These are phyloP conservation scores for Drosophila lutescens DNA, from an alignment of 2,888 invertebrate species.

Conservation along the genomic window DNA sequence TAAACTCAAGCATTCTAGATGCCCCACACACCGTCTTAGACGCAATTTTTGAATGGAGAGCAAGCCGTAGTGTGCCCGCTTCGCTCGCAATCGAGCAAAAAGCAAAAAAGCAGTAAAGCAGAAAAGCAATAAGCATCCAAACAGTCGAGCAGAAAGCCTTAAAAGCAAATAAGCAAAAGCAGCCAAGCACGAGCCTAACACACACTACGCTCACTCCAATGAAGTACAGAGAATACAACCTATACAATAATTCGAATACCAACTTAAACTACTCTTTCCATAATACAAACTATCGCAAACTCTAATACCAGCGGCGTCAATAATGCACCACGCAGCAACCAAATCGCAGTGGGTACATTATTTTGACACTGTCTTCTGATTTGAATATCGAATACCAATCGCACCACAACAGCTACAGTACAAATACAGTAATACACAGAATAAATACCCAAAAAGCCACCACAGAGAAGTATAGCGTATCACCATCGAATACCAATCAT, in stretches of 20 bases:
- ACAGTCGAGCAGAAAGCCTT: constrained; percentile 35
- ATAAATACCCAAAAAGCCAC: constrained; percentile 47
- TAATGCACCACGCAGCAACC: constrained; percentile 73
- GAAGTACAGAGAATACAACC: constrained; percentile 35
- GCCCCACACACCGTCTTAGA: constrained; percentile 29
- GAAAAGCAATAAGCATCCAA: constrained; percentile 14
- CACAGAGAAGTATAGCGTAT: constrained; percentile 78
- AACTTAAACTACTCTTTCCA: constrained; percentile 71
- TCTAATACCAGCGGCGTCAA: constrained; percentile 72
- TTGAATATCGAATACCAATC: constrained; percentile 81
- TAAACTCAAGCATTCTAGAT: constrained; percentile 22
- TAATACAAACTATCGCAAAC: constrained; percentile 80
- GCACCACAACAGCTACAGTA: constrained; percentile 62
- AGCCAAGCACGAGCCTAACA: constrained; percentile 46
- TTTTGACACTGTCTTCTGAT: constrained; percentile 85
- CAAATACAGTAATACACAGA: constrained; percentile 62
- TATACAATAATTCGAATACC: constrained; percentile 45
- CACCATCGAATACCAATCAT: constrained; percentile 53
- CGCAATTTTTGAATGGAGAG: constrained; percentile 30
- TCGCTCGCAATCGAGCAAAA: constrained; percentile 43
- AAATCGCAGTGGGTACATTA: constrained; percentile 82
- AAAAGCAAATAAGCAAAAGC: constrained; percentile 3
- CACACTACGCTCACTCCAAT: constrained; percentile 37
- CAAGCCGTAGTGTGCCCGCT: constrained; percentile 50
- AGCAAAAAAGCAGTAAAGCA: constrained; percentile 6